Base-by-base conservation (phyloP, 2,797 vertebrate species). In the Poeciliopsis turneri region DNA sequence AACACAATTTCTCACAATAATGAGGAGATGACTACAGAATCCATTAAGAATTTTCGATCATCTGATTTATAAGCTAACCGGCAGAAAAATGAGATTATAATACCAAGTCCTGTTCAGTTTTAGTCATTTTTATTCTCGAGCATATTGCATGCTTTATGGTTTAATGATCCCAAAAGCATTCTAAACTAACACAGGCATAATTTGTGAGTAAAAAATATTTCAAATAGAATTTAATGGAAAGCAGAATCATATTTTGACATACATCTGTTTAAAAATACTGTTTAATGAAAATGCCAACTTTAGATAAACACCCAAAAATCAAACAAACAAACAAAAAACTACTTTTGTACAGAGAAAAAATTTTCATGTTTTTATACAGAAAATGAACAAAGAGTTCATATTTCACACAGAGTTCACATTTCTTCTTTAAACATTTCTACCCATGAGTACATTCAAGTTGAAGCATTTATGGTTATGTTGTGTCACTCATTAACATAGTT, bases 131-230 rank as follows among this genome's bases (percentile, higher is more conserved):
- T 28, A 73, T 51, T n/a, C 70, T 66, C 45, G 68, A 83, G 80
- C 28, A 78, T 72, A 39, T 76, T 66, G 64, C 49, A 64, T 68
- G 28, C 5, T 4, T 3, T 66, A 2, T 41, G 46, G 49, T 12
- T 70, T 87, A 66, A 78, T 90, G 78, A 88, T 85, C 85, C 78
- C 86, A 16, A 88, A 12, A 82, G 55, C 73, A 86, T 79, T 76
- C 55, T 20, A 73, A 79, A 43, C 88, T 74, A 79, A 57, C 61
- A 64, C 61, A 36, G 36, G 7, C 16, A 66, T 33, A 66, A 36
- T 33, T 16, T 64, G 15, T 36, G 59, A 36, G 5, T 12, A 1
- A 33, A 61, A 4, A 9, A 64, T 33, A 13, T 33, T 15, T 36
- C 5, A 18, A 64, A 33, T 33, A 18, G 7, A 64, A 64, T 33